A percentile compares a stretch with the other conserved stretches of the same genome.
Evolutionary conservation across 2,113 vertebrate species (phyloP).

Genomic region (Steatornis caripensis): DNA sequence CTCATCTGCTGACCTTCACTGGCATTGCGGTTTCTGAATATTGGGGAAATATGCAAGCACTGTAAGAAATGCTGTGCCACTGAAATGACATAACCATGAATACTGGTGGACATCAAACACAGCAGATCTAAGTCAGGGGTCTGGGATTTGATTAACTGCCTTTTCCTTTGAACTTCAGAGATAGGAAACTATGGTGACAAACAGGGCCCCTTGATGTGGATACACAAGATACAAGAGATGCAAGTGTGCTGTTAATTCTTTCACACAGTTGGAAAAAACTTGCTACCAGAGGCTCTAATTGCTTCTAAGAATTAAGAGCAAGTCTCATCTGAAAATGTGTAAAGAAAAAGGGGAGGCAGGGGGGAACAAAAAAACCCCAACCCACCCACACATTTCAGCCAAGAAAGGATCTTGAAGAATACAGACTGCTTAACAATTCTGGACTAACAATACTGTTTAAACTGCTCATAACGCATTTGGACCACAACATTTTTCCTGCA

Average conservation of each 20-base stretch:
- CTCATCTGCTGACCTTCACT: not conserved
- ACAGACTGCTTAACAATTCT: not conserved
- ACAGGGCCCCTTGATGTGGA: not conserved
- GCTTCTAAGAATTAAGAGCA: not conserved
- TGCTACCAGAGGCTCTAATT: not conserved
- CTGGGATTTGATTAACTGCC: not conserved
- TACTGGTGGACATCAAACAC: not conserved
- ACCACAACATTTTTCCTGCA: not conserved
- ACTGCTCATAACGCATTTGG: not conserved
- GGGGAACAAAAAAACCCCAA: not conserved
- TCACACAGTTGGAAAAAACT: not conserved
- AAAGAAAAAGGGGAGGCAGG: not conserved
- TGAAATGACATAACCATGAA: not conserved
- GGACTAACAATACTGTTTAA: not conserved
- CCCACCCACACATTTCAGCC: not conserved
- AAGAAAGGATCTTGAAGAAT: not conserved
- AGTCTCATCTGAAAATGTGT: not conserved
- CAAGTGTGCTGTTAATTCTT: not conserved
- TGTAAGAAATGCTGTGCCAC: not conserved
- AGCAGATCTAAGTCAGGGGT: not conserved
- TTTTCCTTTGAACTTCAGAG: not conserved
- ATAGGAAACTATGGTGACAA: not conserved
- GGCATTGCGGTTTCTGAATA: not conserved
- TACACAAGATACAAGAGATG: not conserved
- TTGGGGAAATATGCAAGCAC: not conserved